Evolutionary conservation across 2,113 vertebrate genomes (phyloP).

Genomic region (Istiophorus platypterus): DNA sequence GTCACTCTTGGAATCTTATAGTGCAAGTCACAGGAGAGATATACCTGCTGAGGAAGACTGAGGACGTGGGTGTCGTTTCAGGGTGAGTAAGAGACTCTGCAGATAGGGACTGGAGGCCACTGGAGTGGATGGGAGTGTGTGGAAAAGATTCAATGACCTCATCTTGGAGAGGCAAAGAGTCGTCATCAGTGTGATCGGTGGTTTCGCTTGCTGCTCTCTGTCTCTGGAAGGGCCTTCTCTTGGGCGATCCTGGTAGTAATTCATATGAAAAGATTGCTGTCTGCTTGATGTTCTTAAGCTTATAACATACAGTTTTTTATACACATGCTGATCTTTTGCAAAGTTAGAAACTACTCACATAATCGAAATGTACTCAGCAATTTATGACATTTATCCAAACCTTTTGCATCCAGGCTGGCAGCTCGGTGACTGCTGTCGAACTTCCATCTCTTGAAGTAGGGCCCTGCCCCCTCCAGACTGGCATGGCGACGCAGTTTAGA

Average conservation of each 20-base stretch:
- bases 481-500: conserved; percentile 92
- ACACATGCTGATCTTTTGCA: not conserved
- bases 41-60: conserved; percentile 92
- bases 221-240: conserved; percentile 92
- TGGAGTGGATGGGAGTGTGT: conserved; percentile 76
- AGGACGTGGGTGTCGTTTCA: conserved; percentile 71
- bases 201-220: conserved; percentile 97
- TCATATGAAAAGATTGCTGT: not conserved
- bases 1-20: not conserved
- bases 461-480: conserved; percentile 94
- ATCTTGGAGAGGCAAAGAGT: conserved; percentile 81
- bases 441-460: conserved; percentile 95
- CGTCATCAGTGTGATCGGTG: conserved; percentile 89
- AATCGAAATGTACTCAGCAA: not conserved
- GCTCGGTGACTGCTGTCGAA: conserved; percentile 92
- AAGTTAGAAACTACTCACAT: not conserved
- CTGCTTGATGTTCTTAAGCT: not conserved
- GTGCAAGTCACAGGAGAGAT: not conserved
- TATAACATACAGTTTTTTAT: not conserved
- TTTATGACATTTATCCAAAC: conserved; percentile 77
- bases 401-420: conserved; percentile 94
- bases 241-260: conserved; percentile 88
- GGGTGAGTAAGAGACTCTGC: conserved; percentile 84
- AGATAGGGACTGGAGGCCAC: conserved; percentile 83
- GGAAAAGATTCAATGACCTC: conserved; percentile 85